Base-by-base conservation (phyloP, 1,140 invertebrate species). In the Zaprionus ghesquierei region DNA sequence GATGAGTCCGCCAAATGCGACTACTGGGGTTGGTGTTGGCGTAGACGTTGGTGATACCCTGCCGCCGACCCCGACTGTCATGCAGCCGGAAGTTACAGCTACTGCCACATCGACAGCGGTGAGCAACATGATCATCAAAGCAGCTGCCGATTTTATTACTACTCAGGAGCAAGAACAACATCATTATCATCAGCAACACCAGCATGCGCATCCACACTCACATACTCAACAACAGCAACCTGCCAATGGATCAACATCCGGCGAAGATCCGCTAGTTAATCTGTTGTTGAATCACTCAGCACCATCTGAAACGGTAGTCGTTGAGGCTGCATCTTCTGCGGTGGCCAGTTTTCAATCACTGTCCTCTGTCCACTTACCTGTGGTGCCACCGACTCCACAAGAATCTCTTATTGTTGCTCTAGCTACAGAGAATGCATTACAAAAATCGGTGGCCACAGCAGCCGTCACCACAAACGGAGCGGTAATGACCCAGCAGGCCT, bases 51-150 rank as follows among this genome's bases (percentile, higher is more conserved):
- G 77, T 91, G 13, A 82, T 94, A 38, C 94, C 41, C 93, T 91
- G 50, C 79, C 89, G 10, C 75, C 70, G 1, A 79, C 78, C 5
- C 79, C 72, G 8, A 56, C 59, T n/a, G 70, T 60, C 2, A 53
- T 87, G 55, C 89, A 87, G n/a, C 87, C 81, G 0, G 85, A 90
- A 44, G 86, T 91, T 35, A 77, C 90, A 0, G 77, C 95, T 25
- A 86, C 82, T 0, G 82, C 95, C 46, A 93, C 95, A 1, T 93
- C 94, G 0, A 94, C 95, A n/a, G 93, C 94, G 15, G 94, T 95
- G 59, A 95, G 95, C 84, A 94, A 93, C 41, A 94, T 95, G 92
- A 93, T 95, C 60, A 90, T 95, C 22, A 94, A 94, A 75, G 94
- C 94, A 2, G 94, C 94, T 1, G 94, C 94, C 0, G 94, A 95